Percentiles rank a stretch among this genome's conserved stretches.
These are phyloP conservation scores for Myripristis murdjan DNA, from an alignment of 2,797 vertebrate species.

Conservation along the genomic window DNA sequence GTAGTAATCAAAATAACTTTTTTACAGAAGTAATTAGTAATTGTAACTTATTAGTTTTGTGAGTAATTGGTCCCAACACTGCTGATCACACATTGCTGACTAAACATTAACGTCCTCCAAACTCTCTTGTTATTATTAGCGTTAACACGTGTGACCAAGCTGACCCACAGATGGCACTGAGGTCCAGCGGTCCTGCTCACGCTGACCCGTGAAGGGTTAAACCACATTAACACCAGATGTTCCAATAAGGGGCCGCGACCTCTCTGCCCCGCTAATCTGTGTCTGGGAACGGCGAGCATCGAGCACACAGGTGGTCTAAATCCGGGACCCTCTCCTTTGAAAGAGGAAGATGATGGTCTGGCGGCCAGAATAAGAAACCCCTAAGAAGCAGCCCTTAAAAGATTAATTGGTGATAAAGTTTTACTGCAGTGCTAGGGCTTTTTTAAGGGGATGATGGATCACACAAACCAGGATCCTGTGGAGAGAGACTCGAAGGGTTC, in stretches of 20 bases:
- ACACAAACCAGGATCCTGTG: constrained; percentile 19
- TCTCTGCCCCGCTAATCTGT: constrained; percentile 31
- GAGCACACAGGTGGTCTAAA: constrained; percentile 53
- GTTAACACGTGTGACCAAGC: neutral
- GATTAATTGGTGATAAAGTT: constrained; percentile 45
- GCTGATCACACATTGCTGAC: neutral
- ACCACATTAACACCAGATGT: constrained; percentile 70
- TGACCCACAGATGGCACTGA: constrained; percentile 6
- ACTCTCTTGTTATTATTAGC: neutral
- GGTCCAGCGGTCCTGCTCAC: constrained; percentile 34
- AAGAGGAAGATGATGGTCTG: neutral
- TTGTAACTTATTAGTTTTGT: too few relatives aligned
- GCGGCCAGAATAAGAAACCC: constrained; percentile 39
- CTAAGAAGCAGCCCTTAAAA: constrained; percentile 48
- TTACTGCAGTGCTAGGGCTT: constrained; percentile 38
- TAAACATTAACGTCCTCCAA: neutral
- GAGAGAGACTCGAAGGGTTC: constrained; percentile 31
- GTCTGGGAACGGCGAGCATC: constrained; percentile 30
- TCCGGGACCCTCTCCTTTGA: constrained; percentile 43
- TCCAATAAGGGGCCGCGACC: constrained; percentile 51
- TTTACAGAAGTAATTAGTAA: too few relatives aligned
- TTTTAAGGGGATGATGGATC: constrained; percentile 46
- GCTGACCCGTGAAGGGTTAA: constrained; percentile 42
- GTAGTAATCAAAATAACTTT: too few relatives aligned
- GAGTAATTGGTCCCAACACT: too few relatives aligned